A percentile compares a stretch with the other conserved stretches of the same genome.
Evolutionary conservation across 2,888 invertebrate genomes (phyloP).

Genomic region (Anodontia alba): DNA sequence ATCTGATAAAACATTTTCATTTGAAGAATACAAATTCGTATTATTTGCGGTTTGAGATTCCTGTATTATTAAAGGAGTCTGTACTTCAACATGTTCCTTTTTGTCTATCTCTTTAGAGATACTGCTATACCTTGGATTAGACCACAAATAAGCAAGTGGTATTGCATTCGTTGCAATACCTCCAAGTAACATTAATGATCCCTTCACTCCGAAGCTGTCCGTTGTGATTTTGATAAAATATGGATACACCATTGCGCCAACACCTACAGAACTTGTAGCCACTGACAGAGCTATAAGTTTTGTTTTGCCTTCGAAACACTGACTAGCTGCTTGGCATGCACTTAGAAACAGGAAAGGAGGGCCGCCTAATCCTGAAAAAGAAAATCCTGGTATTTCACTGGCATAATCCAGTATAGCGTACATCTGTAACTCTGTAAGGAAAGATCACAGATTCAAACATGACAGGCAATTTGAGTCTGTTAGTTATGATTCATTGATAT

Average conservation of each 20-base stretch:
- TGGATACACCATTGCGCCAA: conserved; percentile 5
- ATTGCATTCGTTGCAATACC: not conserved
- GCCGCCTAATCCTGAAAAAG: not conserved
- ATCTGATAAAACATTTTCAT: no score
- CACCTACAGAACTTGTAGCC: not conserved
- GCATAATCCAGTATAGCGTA: no score
- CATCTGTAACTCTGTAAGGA: no score
- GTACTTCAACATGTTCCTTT: not conserved
- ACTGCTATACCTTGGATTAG: not conserved
- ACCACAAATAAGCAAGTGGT: conserved; percentile 1
- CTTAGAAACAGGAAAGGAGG: not conserved
- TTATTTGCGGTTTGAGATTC: not conserved
- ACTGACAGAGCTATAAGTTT: not conserved
- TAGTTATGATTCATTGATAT: no score
- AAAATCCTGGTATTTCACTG: no score
- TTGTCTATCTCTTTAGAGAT: not conserved
- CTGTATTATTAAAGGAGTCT: not conserved
- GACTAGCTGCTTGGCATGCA: not conserved
- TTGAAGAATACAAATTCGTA: not conserved
- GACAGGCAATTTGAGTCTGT: no score
- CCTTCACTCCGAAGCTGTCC: not conserved
- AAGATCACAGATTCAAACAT: no score
- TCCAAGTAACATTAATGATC: not conserved
- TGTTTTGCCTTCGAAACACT: not conserved
- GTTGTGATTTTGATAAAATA: not conserved